Evolutionary conservation across 2,888 invertebrate species (phyloP), one percentile per base, ranked within the genome.

Genomic region (Oxyteleia sp.): DNA sequence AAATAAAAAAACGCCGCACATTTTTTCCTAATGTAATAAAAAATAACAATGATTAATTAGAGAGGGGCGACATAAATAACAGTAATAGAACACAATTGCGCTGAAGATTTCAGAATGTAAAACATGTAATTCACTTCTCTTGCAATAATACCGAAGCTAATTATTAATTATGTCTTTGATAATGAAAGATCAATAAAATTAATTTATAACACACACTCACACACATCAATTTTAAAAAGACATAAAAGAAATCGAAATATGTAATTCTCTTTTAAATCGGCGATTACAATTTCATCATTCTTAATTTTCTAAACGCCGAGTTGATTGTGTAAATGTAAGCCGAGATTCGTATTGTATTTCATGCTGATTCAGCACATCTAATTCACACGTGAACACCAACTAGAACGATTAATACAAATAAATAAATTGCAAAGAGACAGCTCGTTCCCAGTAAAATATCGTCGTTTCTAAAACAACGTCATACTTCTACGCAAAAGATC

Each of bases 301-400:
- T 72, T 68, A 66, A 74, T 82, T 61, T 78, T 82, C 68, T 78
- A 79, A 83, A 55, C 78, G 64, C 13, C 41, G 53, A 64, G 15
- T 63, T 68, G 47, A 72, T 83, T 83, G 83, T 79, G 83, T 68
- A 79, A 79, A 74, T 55, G 83, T 64, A 83, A 83, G 57, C 26
- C 51, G 79, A 83, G 78, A 83, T 55, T 13, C 20, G 55, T 61
- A 83, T 83, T 83, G 26, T 69, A 35, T 83, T 83, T 83, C 74
- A 32, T 79, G 83, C 83, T 59, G 35, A 83, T 63, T 11, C 78
- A 83, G 83, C 79, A 74, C n/a, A 79, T 83, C 74, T 83, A 68
- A 79, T 74, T 82, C 78, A 69, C 69, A 69, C 78, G 64, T 59
- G 78, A 74, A 83, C 76, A 64, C 63, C 74, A 74, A 69, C 53